phyloP scores from a whole-genome alignment of 2,888 invertebrate genomes.

The Microchrysa polita region DNA sequence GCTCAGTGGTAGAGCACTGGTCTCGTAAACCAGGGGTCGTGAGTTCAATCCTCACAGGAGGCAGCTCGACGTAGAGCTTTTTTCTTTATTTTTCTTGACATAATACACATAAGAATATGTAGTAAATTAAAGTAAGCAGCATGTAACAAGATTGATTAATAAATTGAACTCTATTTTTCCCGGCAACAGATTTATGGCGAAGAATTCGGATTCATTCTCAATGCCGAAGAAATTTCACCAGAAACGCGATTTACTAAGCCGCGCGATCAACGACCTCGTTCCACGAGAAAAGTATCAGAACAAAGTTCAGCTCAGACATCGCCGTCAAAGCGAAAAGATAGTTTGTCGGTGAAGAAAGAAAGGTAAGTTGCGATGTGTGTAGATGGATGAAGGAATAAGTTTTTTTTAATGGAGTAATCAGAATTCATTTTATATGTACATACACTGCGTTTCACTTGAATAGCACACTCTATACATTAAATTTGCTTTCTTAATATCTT shows the following conservation, averaged over 20 bases:
- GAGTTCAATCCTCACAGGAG: conserved; percentile 52
- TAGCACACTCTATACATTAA: too few species aligned
- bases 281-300: conserved; percentile 80
- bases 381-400: too few species aligned
- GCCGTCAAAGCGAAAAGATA: conserved; percentile 81
- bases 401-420: too few species aligned
- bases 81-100: conserved; percentile 13
- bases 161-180: conserved; percentile 10
- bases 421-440: too few species aligned
- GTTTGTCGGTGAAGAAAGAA: conserved; percentile 66
- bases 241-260: conserved; percentile 63
- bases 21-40: conserved; percentile 52
- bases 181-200: conserved; percentile 80
- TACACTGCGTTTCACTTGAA: too few species aligned
- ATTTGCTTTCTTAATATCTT: too few species aligned
- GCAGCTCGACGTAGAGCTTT: conserved; percentile 20
- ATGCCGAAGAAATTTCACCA: conserved; percentile 67
- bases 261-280: conserved; percentile 58
- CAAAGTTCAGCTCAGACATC: conserved; percentile 82
- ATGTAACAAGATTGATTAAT: neutral
- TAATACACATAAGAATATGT: neutral
- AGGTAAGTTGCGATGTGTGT: conserved; percentile 65
- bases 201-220: conserved; percentile 76
- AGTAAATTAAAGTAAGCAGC: neutral
- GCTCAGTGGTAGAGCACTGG: conserved; percentile 52